These are phyloP conservation scores for Vulpes vulpes DNA, from an alignment of 2,113 vertebrate species.

Conservation along the genomic window DNA sequence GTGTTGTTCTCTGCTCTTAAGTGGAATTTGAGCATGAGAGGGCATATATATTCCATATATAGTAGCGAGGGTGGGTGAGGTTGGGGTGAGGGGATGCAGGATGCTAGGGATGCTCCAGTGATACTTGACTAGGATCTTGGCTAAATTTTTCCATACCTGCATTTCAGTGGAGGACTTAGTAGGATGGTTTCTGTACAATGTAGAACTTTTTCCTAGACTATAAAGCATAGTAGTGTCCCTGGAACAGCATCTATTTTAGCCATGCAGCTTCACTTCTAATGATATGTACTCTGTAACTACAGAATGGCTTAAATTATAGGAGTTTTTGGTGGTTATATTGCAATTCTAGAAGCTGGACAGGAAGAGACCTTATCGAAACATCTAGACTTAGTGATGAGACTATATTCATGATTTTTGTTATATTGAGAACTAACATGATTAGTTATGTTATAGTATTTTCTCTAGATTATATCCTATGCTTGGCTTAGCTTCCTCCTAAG, in stretches of 20 bases:
- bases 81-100: background rate
- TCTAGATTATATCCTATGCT: background rate
- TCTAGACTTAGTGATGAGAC: background rate
- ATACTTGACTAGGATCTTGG: background rate
- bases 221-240: background rate
- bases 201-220: background rate
- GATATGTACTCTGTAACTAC: background rate
- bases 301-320: background rate
- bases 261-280: background rate
- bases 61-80: accelerated
- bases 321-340: background rate
- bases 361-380: background rate
- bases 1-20: background rate
- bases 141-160: background rate
- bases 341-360: background rate
- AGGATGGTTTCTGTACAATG: background rate
- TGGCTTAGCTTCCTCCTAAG: background rate
- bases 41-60: background rate
- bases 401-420: background rate
- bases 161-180: background rate
- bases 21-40: background rate
- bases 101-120: background rate
- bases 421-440: background rate
- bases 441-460: background rate
- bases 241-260: background rate